Conservation (phyloP, 2,888 invertebrate genomes). For the Ochropleura plecta region DNA sequence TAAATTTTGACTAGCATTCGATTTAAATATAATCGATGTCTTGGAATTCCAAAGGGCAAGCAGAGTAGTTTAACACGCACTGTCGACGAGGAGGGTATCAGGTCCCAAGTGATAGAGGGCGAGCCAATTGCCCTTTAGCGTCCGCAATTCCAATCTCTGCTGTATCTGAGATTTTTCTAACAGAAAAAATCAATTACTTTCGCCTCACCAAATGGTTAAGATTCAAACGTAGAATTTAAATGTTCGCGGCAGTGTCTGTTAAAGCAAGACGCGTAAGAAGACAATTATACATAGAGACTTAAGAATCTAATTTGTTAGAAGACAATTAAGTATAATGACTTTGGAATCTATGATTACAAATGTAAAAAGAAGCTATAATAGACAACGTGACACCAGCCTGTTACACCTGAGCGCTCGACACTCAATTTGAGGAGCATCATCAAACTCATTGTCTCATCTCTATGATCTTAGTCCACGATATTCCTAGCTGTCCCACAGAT, state of each 20-base stretch:
- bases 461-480: conserved; percentile 20
- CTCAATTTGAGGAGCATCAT: conserved; percentile 8
- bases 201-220: conserved; percentile 39
- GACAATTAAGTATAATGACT: background rate
- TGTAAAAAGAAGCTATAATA: background rate
- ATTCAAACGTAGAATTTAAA: conserved; percentile 46
- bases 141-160: conserved; percentile 56
- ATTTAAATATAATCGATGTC: conserved; percentile 23
- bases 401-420: conserved; percentile 7
- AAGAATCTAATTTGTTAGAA: background rate
- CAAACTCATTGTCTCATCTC: conserved; percentile 29
- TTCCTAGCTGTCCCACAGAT: conserved; percentile 40
- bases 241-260: conserved; percentile 13
- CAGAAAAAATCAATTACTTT: conserved; percentile 59
- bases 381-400: background rate
- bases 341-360: background rate
- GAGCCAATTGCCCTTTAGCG: conserved; percentile 63
- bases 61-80: conserved; percentile 55
- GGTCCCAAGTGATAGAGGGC: conserved; percentile 61
- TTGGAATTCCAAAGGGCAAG: conserved; percentile 36
- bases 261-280: conserved; percentile 10
- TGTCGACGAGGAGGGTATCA: conserved; percentile 54
- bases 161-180: conserved; percentile 56
- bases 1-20: conserved; percentile 32
- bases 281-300: background rate